Evolutionary conservation across 2,113 vertebrate genomes (phyloP).

Genomic region (Cochlearius cochlearius): DNA sequence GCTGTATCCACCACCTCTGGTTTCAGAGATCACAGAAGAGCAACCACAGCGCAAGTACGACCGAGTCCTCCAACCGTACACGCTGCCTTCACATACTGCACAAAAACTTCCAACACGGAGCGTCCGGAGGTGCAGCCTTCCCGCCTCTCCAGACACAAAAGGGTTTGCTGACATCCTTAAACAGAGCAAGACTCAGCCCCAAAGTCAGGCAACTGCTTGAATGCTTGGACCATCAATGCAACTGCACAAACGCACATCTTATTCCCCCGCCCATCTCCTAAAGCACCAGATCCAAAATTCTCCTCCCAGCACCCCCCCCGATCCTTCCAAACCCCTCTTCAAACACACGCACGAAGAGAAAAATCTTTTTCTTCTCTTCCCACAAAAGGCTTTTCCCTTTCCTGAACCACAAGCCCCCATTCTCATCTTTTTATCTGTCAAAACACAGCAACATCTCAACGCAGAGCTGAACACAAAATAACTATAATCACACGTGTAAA

Average conservation of each 20-base stretch:
- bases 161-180: not conserved
- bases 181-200: not conserved
- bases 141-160: not conserved
- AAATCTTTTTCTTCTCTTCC: not conserved
- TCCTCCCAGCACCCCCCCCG: not conserved
- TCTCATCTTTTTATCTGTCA: not conserved
- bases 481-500: not conserved
- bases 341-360: not conserved
- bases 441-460: not conserved
- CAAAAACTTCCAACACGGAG: not conserved
- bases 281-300: not conserved
- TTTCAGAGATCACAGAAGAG: not conserved
- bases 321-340: not conserved
- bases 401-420: rapidly evolving
- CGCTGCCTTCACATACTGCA: not conserved
- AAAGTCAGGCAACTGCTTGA: not conserved
- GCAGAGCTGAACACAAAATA: rapidly evolving
- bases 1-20: not conserved
- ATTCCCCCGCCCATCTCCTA: not conserved
- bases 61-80: rapidly evolving
- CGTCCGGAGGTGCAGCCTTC: not conserved
- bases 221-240: rapidly evolving
- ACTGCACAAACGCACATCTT: not conserved
- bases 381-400: not conserved
- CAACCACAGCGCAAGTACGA: rapidly evolving